Evolutionary conservation across 1,140 invertebrate genomes (phyloP), one percentile per base, ranked within the genome.

Genomic region (Drosophila miranda): DNA sequence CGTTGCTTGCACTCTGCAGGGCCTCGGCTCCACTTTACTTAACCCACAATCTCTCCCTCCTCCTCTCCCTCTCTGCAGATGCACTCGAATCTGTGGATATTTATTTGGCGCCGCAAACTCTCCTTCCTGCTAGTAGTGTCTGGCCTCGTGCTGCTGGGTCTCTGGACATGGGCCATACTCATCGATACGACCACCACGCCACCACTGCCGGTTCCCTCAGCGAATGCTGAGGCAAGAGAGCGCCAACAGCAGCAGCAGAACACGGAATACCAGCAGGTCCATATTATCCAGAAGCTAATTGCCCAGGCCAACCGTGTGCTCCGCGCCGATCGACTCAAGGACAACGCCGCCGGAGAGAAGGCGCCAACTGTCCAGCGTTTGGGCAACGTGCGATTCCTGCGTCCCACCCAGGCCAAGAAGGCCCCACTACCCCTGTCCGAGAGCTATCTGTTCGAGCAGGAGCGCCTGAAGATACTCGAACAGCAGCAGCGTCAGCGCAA

Each of bases 91-190:
- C 54, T 90, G 45, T 69, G 87, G 52, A 79, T 89, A 74, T 75
- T 87, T 74, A 71, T 90, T 79, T 90, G 89, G 87, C 89, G 89
- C 50, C 81, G 87, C 42, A 90, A 90, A 80, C 75, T 90, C 52
- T 89, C 89, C 23, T 69, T 90, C 57, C 56, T 90, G 53, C 64
- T 90, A 30, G 16, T 89, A 11, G 67, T 69, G 41, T 81, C 80
- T 55, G 75, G 71, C 53, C 41, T 90, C 3, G 42, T 90, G 34
- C 50, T 90, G 13, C 58, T 90, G 11, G 80, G 67, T 26, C 87
- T 90, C 41, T 89, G 89, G 89, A 83, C 87, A n/a, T 90, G 89
- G 89, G 87, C 87, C 50, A 75, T 90, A 60, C 58, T 89, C 21
- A 57, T 86, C 21, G 88, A 90, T 61, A 77, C 82, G n/a, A 59